Percentiles rank a stretch among this genome's conserved stretches.
phyloP scores from a whole-genome alignment of 2,797 vertebrate species.

The Basileuterus tristriatus region DNA sequence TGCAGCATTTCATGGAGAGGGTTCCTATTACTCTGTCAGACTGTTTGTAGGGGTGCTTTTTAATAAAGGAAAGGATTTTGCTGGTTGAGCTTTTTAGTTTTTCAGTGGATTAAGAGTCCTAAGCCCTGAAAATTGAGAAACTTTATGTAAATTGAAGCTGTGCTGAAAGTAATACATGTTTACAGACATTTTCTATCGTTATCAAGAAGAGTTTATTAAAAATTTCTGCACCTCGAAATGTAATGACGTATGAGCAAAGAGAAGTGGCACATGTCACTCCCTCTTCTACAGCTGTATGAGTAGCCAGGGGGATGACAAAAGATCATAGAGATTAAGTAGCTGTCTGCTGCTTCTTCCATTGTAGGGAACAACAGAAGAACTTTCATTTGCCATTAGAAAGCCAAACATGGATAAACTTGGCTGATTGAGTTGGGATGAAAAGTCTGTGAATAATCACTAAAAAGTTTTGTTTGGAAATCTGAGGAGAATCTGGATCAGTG shows the following conservation, averaged over 20 bases:
- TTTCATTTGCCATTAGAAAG: not conserved
- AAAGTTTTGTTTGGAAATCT: not conserved
- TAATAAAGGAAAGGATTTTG: not conserved
- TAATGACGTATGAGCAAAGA: not conserved
- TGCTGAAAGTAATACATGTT: not conserved
- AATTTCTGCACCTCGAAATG: not conserved
- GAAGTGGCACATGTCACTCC: not conserved
- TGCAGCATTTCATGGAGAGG: not conserved
- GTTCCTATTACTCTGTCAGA: not conserved
- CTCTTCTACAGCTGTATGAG: not conserved
- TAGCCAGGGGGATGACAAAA: not conserved
- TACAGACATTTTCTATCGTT: not conserved
- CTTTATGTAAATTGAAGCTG: not conserved
- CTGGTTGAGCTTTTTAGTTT: not conserved
- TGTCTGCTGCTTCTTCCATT: not conserved
- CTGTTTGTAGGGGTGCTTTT: not conserved
- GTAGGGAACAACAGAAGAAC: too few relatives aligned
- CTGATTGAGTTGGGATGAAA: not conserved
- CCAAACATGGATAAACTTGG: not conserved
- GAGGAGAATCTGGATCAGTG: not conserved
- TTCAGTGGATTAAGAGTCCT: not conserved
- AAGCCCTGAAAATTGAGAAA: not conserved
- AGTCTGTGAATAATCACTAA: not conserved
- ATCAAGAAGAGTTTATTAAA: not conserved
- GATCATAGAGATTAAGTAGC: not conserved